A percentile compares a stretch with the other conserved stretches of the same genome.
Conservation (phyloP, 2,797 vertebrate species). For the Pseudotriccus pelzelni region DNA sequence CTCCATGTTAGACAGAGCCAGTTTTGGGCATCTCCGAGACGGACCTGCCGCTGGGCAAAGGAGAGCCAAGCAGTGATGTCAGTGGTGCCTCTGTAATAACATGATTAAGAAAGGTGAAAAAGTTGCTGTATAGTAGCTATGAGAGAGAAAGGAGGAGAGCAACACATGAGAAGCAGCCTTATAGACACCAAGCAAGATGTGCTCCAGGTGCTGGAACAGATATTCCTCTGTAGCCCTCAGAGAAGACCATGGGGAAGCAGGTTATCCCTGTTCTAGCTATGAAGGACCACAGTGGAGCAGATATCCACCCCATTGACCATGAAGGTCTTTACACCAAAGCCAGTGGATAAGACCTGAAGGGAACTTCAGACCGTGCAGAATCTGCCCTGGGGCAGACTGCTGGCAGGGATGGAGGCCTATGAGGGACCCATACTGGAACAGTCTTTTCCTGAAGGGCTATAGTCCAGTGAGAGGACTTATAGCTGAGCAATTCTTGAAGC, state of each 20-base stretch:
- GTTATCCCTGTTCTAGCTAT: neutral
- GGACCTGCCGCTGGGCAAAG: neutral
- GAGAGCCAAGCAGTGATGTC: neutral
- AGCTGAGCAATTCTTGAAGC: neutral
- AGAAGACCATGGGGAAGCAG: neutral
- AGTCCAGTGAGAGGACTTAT: neutral
- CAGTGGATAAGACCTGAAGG: neutral
- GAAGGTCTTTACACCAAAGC: neutral
- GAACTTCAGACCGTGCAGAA: neutral
- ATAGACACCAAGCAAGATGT: neutral
- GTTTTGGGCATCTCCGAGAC: neutral
- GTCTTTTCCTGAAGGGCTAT: neutral
- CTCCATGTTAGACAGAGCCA: neutral
- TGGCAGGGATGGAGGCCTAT: neutral
- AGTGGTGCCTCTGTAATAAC: neutral
- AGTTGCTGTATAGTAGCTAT: neutral
- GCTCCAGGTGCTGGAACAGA: neutral
- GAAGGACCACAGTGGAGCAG: neutral
- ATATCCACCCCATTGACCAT: neutral
- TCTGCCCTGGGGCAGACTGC: rapidly evolving
- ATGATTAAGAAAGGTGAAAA: neutral
- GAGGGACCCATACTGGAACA: neutral
- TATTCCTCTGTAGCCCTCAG: neutral
- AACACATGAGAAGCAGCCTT: neutral
- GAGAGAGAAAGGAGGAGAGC: neutral